phyloP scores from a whole-genome alignment of 2,797 vertebrate genomes.

The Todus mexicanus region DNA sequence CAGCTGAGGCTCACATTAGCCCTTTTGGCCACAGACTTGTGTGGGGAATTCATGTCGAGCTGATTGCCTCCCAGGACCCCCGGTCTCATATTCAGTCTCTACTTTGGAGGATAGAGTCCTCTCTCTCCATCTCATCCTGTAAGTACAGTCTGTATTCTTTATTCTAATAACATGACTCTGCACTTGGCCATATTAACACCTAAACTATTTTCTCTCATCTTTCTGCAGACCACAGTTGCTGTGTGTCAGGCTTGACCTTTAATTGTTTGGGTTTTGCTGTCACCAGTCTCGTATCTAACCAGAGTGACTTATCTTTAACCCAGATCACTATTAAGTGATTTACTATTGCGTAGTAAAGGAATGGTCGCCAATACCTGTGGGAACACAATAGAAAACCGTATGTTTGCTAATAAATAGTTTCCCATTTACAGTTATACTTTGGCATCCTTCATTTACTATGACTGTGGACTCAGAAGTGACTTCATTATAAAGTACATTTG shows the following conservation, averaged over 20 bases:
- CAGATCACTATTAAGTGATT: not conserved
- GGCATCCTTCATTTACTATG: not conserved
- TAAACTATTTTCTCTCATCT: not conserved
- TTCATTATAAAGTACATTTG: not conserved
- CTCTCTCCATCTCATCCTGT: conserved; percentile 64
- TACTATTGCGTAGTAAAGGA: not conserved
- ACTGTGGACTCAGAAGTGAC: not conserved
- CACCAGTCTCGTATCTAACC: not conserved
- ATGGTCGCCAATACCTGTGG: not conserved
- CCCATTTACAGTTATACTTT: not conserved
- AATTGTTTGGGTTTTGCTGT: not conserved
- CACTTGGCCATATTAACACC: not conserved
- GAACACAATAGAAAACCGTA: not conserved
- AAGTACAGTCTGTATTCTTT: conserved; percentile 31
- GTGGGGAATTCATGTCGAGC: conserved; percentile 46
- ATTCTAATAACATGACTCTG: not conserved
- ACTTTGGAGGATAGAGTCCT: conserved; percentile 63
- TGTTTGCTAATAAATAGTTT: not conserved
- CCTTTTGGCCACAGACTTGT: conserved; percentile 35
- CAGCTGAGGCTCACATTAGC: conserved; percentile 21
- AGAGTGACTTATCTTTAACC: not conserved
- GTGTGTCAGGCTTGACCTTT: not conserved
- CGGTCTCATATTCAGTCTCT: conserved; percentile 22
- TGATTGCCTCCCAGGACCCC: conserved; percentile 39
- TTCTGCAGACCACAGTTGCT: not conserved